Evolutionary conservation across 2,113 vertebrate genomes (phyloP), one percentile per base, ranked within the genome.

Genomic region (Phyllostomus hastatus): DNA sequence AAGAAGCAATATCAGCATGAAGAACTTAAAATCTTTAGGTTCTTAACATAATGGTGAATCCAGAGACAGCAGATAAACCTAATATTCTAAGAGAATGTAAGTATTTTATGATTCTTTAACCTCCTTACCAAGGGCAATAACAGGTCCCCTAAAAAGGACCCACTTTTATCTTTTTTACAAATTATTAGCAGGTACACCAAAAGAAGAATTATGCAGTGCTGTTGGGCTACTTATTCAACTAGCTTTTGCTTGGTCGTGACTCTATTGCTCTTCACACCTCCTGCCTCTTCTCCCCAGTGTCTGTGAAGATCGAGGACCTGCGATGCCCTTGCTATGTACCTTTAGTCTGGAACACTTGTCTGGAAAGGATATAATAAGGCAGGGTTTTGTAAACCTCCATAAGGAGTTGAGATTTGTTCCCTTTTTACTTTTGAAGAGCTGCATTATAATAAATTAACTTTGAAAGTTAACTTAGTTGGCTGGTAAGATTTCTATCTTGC

Each of bases 401-500:
- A 7, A 0, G 1, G 38, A 90, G 81, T 91, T 95, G 64, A 54
- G 16, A 17, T 46, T 69, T 96, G 38, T 22, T 35, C 52, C 67
- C 22, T 90, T 43, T 59, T 28, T 78, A 22, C 7, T 73, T 87
- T 92, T 93, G 17, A 15, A 31, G 67, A 93, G 22, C 1, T 54
- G 73, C 94, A 43, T 96, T 81, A 66, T 66, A 41, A 59, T 95
- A 95, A 57, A 61, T 78, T 10, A 48, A 28, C 20, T 57, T n/a
- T 80, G 9, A 91, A 94, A 94, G 70, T 84, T 70, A 70, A 4
- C 90, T 16, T 79, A 73, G 35, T 41, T 73, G 28, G 46, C 19
- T 1, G 38, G 17, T 66, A 59, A 57, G 41, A 83, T 66, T 92
- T 87, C 35, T 78, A 3, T 78, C 54, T 72, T 22, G 78, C 38